Base-by-base conservation (phyloP, 2,888 invertebrate species). In the Ophion costatus region DNA sequence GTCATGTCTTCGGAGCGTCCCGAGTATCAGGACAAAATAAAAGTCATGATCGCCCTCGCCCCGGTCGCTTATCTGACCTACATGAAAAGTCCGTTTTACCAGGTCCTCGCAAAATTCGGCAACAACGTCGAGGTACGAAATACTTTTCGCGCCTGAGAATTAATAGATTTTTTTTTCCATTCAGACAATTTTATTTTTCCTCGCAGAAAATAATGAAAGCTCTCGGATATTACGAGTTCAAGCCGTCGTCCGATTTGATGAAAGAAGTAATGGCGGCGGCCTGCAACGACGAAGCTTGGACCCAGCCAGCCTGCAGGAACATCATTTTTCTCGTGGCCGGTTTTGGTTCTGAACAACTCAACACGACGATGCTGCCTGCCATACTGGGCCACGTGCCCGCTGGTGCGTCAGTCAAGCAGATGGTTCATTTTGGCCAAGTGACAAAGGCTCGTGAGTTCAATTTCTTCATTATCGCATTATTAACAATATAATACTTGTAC, bases 341-440 rank as follows among this genome's bases (percentile, higher is more conserved):
- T 17, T 66, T 57, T 33, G 95, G 96, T 89, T 94, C 94, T 66
- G 93, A 93, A 20, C 95, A 96, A 90, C 93, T 95, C 24, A 95
- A 95, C 89, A 90, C 96, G 96, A 96, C 96, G 0, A 95, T 97
- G 94, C 87, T 97, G 38, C 96, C 97, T 0, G 95, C 96, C 0
- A 95, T 96, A 81, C 89, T 96, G n/a, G 95, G 95, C 0, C 96
- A 96, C 88, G 93, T 95, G 0, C 97, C 97, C 0, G 96, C 97
- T 0, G 97, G 97, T 4, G 94, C 96, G 0, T 95, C 97, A 0
- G 95, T 95, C 0, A 95, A 95, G 89, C 97, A 97, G 91, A 91
- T 97, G 9, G 94, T 96, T 4, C 97, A 98, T 92, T 97, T 95
- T 90, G 96, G 94, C 0, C 97, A 98, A 94, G 94, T 95, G 24